Conservation (phyloP, 2,888 invertebrate genomes). For the Deroplatys truncata region DNA sequence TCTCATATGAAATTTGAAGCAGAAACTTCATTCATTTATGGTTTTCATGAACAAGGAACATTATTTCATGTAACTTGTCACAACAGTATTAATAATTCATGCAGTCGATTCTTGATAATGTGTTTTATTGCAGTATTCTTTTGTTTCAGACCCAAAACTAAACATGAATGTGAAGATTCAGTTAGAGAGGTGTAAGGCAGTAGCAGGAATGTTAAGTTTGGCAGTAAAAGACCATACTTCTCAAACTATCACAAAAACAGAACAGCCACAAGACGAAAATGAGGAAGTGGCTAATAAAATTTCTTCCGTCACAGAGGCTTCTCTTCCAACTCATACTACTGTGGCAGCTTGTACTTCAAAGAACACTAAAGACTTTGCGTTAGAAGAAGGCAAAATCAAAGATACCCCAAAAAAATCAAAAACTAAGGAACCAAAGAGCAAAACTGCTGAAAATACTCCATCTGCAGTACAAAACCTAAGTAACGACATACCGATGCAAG, state of each 20-base stretch:
- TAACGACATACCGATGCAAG: neutral
- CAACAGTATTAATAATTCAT: neutral
- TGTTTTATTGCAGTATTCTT: too few species aligned
- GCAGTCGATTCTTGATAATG: neutral
- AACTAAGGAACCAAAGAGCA: neutral
- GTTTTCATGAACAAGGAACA: too few species aligned
- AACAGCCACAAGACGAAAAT: neutral
- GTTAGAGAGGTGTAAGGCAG: neutral
- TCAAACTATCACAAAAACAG: neutral
- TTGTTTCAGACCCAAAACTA: neutral
- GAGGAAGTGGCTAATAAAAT: too few species aligned
- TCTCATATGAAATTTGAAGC: too few species aligned
- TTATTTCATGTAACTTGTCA: neutral
- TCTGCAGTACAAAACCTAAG: neutral
- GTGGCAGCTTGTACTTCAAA: neutral
- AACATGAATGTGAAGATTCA: neutral
- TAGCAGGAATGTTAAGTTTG: neutral
- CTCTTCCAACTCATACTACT: neutral
- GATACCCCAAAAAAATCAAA: neutral
- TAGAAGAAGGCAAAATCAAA: neutral
- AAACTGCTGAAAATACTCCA: neutral
- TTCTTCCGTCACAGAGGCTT: neutral
- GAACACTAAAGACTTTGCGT: neutral
- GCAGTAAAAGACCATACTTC: neutral
- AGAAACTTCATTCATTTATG: too few species aligned